Evolutionary conservation across 1,140 invertebrate genomes (phyloP).

Genomic region (Drosophila sp.): DNA sequence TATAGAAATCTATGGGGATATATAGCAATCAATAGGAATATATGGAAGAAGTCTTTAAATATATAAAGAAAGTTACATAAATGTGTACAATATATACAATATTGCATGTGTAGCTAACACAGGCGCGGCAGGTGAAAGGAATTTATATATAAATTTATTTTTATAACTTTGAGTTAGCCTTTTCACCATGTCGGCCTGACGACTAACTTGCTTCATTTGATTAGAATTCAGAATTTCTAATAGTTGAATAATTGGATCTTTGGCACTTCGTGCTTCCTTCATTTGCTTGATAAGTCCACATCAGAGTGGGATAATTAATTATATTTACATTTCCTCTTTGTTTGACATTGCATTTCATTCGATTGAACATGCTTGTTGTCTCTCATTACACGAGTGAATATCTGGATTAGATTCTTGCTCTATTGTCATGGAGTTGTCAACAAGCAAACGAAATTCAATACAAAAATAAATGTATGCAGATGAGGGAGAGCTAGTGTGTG

Average conservation of each 20-base stretch:
- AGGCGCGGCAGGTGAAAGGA: too few relatives aligned
- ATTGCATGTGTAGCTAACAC: too few relatives aligned
- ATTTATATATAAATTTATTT: too few relatives aligned
- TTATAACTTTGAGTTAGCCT: too few relatives aligned
- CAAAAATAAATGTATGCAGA: slow-evolving; percentile 49
- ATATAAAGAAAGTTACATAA: too few relatives aligned
- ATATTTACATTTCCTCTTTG: slow-evolving; percentile 45
- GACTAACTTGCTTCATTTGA: too few relatives aligned
- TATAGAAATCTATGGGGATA: too few relatives aligned
- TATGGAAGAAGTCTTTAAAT: too few relatives aligned
- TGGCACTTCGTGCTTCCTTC: neutral
- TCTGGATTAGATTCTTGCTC: slow-evolving; percentile 4
- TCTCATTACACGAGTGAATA: neutral
- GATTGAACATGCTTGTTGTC: neutral
- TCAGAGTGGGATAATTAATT: slow-evolving; percentile 37
- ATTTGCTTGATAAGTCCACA: neutral
- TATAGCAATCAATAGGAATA: too few relatives aligned
- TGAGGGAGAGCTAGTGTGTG: slow-evolving; percentile 30
- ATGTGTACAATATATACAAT: too few relatives aligned
- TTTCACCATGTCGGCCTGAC: too few relatives aligned
- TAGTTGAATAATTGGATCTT: neutral
- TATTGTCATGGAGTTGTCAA: slow-evolving; percentile 26
- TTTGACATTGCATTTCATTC: slow-evolving; percentile 7
- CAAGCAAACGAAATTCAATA: slow-evolving; percentile 28
- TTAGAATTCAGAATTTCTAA: too few relatives aligned